These are phyloP conservation scores for Hipposideros armiger DNA, from an alignment of 2,113 vertebrate species.

Conservation along the genomic window DNA sequence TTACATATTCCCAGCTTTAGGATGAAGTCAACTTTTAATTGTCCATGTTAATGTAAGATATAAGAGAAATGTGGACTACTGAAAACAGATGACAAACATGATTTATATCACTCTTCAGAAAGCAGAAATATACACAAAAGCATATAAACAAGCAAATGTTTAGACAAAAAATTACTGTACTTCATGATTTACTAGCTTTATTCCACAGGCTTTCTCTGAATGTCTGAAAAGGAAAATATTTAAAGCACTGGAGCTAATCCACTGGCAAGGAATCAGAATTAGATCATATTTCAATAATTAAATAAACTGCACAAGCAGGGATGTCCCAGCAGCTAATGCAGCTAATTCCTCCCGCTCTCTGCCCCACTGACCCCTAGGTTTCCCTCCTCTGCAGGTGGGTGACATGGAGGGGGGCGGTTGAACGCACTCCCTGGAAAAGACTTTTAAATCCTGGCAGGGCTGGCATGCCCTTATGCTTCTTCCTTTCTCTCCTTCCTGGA, in stretches of 20 bases:
- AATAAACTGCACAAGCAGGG: neutral
- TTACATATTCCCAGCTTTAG: neutral
- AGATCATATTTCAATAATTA: neutral
- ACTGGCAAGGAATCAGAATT: neutral
- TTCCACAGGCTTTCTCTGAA: slow-evolving; percentile 12
- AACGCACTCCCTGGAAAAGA: neutral
- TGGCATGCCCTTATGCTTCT: neutral
- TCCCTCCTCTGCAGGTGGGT: neutral
- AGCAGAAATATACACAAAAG: slow-evolving; percentile 36
- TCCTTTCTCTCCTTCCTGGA: neutral
- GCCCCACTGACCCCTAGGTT: too few species aligned
- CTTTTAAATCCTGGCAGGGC: neutral
- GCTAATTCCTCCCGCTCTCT: neutral
- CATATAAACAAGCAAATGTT: slow-evolving; percentile 47
- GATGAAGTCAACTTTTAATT: slow-evolving; percentile 36
- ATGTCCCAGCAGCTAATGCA: neutral
- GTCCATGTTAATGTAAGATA: neutral
- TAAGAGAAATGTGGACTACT: neutral
- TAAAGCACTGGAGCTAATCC: neutral
- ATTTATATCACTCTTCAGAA: slow-evolving; percentile 52
- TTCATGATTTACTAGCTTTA: slow-evolving; percentile 40
- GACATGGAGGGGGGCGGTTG: neutral
- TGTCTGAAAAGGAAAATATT: slow-evolving; percentile 48
- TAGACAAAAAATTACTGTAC: slow-evolving; percentile 30
- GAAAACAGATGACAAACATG: slow-evolving; percentile 41